Base-by-base conservation (phyloP, 2,797 vertebrate species). In the Pyrocephalus nanus region DNA sequence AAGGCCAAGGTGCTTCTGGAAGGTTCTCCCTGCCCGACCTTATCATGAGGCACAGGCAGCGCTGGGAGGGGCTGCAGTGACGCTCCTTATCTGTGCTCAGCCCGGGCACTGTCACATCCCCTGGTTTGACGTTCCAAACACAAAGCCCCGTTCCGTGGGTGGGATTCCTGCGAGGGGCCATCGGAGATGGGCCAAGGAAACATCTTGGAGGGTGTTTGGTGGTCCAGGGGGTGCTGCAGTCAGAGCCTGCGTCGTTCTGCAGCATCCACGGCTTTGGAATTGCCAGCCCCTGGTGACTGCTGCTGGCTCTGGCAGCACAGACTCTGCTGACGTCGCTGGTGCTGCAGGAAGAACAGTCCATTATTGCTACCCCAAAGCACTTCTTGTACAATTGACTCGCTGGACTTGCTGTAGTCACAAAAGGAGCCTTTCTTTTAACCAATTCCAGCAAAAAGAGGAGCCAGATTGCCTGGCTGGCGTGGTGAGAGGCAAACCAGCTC, bases 301-400 rank as follows among this genome's bases (percentile, higher is more conserved):
- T 75, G 88, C 91, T 95, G 36, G 51, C 91, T 91, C 98, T 98
- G 97, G 97, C 98, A 96, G 86, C 81, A 51, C 94, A 91, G 92
- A 40, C 95, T 48, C 88, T 92, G 77, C 96, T 98, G 96, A 96
- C 86, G 45, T 97, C 92, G 94, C 97, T 86, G 95, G 92, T 76
- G 75, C 95, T 93, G 96, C 96, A 93, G 97, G 95, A 97, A 98
- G 97, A 98, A 97, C 96, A 98, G 98, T 97, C 97, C 95, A 98
- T 98, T 98, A 98, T 98, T 97, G 96, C 97, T 92, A 79, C 92
- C 95, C 95, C 97, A 91, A 88, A 97, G 97, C 97, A 97, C 97
- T 98, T 97, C 97, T 95, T 97, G 96, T 97, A 98, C 97, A 97
- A 98, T 98, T 97, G 97, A 98, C 98, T 97, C 30, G 91, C 95